Evolutionary conservation across 2,797 vertebrate genomes (phyloP).

Genomic region (Dryobates pubescens): DNA sequence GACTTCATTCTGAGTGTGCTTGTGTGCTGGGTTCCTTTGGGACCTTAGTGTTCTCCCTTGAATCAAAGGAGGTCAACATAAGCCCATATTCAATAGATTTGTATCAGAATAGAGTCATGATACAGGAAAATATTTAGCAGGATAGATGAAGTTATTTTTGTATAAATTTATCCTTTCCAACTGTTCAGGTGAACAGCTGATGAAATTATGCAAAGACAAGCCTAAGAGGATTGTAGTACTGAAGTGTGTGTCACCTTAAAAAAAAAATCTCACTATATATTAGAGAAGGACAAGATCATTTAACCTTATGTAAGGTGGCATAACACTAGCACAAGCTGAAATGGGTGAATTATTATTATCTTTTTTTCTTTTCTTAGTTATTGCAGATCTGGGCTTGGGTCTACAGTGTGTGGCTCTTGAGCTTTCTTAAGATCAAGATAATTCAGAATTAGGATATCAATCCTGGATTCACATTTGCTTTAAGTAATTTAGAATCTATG

Average conservation of each 20-base stretch:
- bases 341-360: neutral
- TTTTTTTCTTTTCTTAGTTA: neutral
- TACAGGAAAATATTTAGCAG: neutral
- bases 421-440: neutral
- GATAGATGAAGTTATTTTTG: neutral
- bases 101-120: neutral
- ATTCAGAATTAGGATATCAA: neutral
- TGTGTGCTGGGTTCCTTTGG: neutral
- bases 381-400: neutral
- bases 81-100: neutral
- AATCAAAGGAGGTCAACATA: neutral
- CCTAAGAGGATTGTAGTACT: neutral
- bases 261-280: neutral
- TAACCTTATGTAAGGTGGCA: neutral
- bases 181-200: constrained; percentile 39
- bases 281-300: neutral
- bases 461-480: neutral
- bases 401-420: neutral
- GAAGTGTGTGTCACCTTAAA: constrained; percentile 5
- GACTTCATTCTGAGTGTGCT: neutral
- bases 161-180: neutral
- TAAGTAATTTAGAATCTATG: neutral
- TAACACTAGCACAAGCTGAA: neutral
- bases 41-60: neutral
- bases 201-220: neutral